A percentile compares a stretch with the other conserved stretches of the same genome.
These are phyloP conservation scores for Montipora foliosa DNA, from an alignment of 64 coral and sea anemone species.

Conservation along the genomic window DNA sequence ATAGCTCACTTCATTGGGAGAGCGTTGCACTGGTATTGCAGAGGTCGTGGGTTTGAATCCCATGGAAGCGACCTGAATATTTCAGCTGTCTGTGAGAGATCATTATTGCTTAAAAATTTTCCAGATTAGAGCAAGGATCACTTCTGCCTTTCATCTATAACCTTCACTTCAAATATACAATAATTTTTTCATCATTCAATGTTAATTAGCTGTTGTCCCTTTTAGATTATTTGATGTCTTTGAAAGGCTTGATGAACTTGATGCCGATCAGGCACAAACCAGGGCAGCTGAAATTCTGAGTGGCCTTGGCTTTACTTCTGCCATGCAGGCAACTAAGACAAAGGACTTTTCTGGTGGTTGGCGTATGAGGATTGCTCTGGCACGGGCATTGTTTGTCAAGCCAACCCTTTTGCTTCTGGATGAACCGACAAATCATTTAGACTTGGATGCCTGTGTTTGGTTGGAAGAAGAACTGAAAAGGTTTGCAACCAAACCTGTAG, in stretches of 20 bases:
- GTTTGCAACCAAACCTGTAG: background rate
- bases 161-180: too few species aligned
- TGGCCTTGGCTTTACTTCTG: slow-evolving; percentile 93
- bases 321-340: slow-evolving; percentile 87
- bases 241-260: slow-evolving; percentile 96
- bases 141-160: too few species aligned
- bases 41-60: too few species aligned
- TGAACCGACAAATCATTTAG: slow-evolving; percentile 98
- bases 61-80: too few species aligned
- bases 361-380: slow-evolving; percentile 98
- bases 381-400: slow-evolving; percentile 94
- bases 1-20: too few species aligned
- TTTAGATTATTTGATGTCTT: slow-evolving; percentile 88
- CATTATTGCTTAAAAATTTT: too few species aligned
- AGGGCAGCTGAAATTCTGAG: slow-evolving; percentile 91
- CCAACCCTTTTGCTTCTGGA: slow-evolving; percentile 89
- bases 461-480: slow-evolving; percentile 94
- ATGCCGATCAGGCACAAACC: slow-evolving; percentile 87
- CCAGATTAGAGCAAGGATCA: too few species aligned
- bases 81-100: too few species aligned
- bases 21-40: too few species aligned
- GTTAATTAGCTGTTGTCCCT: background rate
- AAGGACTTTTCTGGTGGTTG: slow-evolving; percentile 99
- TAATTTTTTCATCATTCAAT: too few species aligned
- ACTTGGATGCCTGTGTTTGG: slow-evolving; percentile 99